These are phyloP conservation scores for Pimpla rufipes DNA, from an alignment of 2,888 invertebrate species.

Conservation along the genomic window DNA sequence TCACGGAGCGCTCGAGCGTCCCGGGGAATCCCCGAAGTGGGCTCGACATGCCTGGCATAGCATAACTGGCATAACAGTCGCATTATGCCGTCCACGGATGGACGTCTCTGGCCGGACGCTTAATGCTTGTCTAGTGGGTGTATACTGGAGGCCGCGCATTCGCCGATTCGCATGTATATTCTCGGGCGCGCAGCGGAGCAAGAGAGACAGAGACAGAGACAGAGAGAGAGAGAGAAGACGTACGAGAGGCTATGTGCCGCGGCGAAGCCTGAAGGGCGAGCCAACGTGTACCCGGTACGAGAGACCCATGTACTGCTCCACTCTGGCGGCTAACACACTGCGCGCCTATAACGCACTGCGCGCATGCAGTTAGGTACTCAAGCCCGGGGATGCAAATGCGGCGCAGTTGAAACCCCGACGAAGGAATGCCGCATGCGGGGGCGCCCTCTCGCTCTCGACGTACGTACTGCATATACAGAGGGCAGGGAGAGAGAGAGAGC, in stretches of 20 bases:
- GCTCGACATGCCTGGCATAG: slow-evolving; percentile 78
- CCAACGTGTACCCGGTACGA: neutral
- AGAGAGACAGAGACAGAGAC: neutral
- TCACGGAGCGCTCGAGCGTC: slow-evolving; percentile 35
- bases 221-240: slow-evolving; percentile 8
- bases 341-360: slow-evolving; percentile 54
- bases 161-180: slow-evolving; percentile 27
- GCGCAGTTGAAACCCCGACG: slow-evolving; percentile 50
- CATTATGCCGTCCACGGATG: slow-evolving; percentile 70
- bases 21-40: slow-evolving; percentile 69
- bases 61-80: slow-evolving; percentile 78
- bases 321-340: slow-evolving; percentile 28
- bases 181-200: too few relatives aligned
- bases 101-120: slow-evolving; percentile 54
- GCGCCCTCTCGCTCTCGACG: too few relatives aligned
- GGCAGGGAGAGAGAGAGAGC: too few relatives aligned
- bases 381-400: slow-evolving; percentile 59
- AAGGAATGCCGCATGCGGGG: slow-evolving; percentile 62
- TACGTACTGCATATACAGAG: too few relatives aligned
- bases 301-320: slow-evolving; percentile 31
- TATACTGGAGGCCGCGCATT: slow-evolving; percentile 32
- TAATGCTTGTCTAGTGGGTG: slow-evolving; percentile 58
- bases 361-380: slow-evolving; percentile 39
- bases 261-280: slow-evolving; percentile 30
- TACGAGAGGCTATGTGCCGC: neutral